Percentiles rank a stretch among this genome's conserved stretches.
Evolutionary conservation across 2,113 vertebrate genomes (phyloP).

Genomic region (Camarhynchus parvulus): DNA sequence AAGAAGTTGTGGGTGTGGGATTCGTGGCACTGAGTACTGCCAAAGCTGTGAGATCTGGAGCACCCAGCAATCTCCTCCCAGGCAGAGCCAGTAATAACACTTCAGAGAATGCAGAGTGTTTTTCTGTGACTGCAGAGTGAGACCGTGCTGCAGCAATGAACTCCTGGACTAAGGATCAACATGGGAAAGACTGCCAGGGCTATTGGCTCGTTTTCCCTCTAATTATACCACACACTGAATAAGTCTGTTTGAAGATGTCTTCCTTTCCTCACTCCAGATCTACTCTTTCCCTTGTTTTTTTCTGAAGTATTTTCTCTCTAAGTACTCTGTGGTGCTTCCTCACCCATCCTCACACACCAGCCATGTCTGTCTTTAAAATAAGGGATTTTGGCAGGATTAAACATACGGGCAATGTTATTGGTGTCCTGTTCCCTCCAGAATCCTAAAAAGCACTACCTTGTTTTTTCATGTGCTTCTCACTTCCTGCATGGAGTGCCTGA

Average conservation of each 20-base stretch:
- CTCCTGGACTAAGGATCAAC: not conserved
- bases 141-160: not conserved
- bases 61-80: not conserved
- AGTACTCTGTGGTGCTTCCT: not conserved
- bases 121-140: not conserved
- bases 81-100: not conserved
- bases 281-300: not conserved
- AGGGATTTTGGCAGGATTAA: not conserved
- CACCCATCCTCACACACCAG: not conserved
- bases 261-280: not conserved
- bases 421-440: not conserved
- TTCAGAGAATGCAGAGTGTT: not conserved
- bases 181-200: not conserved
- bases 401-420: not conserved
- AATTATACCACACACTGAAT: not conserved
- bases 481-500: not conserved
- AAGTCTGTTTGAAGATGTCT: not conserved
- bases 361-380: not conserved
- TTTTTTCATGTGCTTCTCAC: not conserved
- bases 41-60: not conserved
- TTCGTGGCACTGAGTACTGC: not conserved
- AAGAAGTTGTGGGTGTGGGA: not conserved
- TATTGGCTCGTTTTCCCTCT: not conserved
- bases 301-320: not conserved
- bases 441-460: not conserved